Base-by-base conservation (phyloP, 2,797 vertebrate genomes). In the Alosa sapidissima region DNA sequence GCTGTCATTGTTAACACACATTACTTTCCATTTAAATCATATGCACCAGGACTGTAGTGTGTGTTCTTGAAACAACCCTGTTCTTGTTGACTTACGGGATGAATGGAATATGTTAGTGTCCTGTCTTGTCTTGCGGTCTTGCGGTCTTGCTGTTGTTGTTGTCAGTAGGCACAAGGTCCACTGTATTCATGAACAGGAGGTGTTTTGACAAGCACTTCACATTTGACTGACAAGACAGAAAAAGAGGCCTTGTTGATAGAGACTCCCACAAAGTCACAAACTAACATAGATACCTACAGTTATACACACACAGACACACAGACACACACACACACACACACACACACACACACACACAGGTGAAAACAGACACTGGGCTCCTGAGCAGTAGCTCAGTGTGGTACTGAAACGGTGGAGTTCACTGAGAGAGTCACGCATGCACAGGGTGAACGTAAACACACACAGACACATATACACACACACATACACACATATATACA, bases 291-390 rank as follows among this genome's bases (percentile, higher is more conserved):
- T 16, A 19, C 68, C 16, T 28, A 33, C 9, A 65, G 2, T 3
- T 33, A 72, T 1, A 4, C 28, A 36, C 9, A 75, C 68, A 16
- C 68, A 33, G 14, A 75, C 24, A 72, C 65, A 72, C 65, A 72
- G 24, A 68, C 5, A 68, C 62, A 68, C 62, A 28, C 28, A 24
- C 28, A 36, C 65, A 24, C 28, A 72, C 65, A 72, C 65, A 72
- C 1, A 72, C 62, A 68, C 62, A 68, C 62, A 28, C n/a, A 68
- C 65, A 75, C 1, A 75, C 36, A 16, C 72, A 78, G 72, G 41
- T 78, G 72, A 21, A 78, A 78, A 16, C 41, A 78, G 72, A 78
- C 72, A 78, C 72, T 78, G 36, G 7, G 41, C 41, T 36, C 72
- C 72, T 7, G 41, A 41, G 19, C 11, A 1, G 33, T 1, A 19